A percentile compares a stretch with the other conserved stretches of the same genome.
phyloP scores from a whole-genome alignment of 2,797 vertebrate genomes.

The Platalea minor region DNA sequence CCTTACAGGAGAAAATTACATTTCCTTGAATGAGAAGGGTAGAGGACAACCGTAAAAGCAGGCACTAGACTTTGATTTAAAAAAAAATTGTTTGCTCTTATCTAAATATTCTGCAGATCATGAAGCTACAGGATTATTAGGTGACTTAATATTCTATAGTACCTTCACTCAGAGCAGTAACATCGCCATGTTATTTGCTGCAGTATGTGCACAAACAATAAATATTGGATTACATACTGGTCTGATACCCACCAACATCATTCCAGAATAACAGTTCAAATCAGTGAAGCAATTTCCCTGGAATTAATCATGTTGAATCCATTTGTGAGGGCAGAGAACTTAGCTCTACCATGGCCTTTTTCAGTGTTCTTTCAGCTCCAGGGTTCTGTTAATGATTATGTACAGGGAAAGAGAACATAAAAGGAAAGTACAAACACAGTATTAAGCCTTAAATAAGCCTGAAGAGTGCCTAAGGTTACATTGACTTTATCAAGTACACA shows the following conservation, averaged over 20 bases:
- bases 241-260: neutral
- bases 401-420: neutral
- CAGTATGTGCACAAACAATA: neutral
- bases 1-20: conserved; percentile 70
- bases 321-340: neutral
- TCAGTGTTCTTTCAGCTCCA: neutral
- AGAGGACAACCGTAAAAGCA: conserved; percentile 50
- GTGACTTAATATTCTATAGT: neutral
- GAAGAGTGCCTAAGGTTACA: neutral
- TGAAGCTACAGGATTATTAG: neutral
- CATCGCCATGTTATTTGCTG: neutral
- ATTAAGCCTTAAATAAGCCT: neutral
- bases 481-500: neutral
- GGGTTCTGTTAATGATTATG: neutral
- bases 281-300: neutral
- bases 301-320: neutral
- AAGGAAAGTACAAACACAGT: neutral
- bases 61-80: neutral
- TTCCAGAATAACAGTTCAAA: neutral
- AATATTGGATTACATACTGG: neutral
- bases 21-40: conserved; percentile 58
- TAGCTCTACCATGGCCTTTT: neutral
- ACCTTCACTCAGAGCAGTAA: neutral
- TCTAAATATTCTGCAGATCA: conserved; percentile 21
- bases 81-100: neutral